Evolutionary conservation across 2,113 vertebrate genomes (phyloP).

Genomic region (Phrynocephalus versicolor): DNA sequence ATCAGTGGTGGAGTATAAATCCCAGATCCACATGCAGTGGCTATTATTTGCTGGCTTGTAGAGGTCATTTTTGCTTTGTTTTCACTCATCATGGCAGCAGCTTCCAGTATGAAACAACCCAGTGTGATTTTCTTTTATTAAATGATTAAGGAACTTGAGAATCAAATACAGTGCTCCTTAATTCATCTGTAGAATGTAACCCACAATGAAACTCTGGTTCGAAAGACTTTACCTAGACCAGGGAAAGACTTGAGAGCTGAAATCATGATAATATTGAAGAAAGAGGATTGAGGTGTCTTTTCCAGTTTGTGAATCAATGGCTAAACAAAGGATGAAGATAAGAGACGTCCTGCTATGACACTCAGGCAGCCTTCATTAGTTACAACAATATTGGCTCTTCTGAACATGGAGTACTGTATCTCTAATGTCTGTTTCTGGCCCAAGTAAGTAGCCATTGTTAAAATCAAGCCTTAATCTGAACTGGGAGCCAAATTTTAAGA

Average conservation of each 20-base stretch:
- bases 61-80: slow-evolving; percentile 10
- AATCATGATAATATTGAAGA: too few relatives aligned
- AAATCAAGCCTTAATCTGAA: neutral
- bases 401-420: too few relatives aligned
- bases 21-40: slow-evolving; percentile 17
- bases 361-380: too few relatives aligned
- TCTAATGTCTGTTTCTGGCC: too few relatives aligned
- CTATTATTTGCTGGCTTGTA: slow-evolving; percentile 8
- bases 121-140: neutral
- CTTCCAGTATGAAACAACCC: neutral
- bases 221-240: neutral
- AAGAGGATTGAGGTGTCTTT: too few relatives aligned
- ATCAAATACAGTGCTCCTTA: neutral
- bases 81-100: neutral
- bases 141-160: neutral
- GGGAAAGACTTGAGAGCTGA: neutral
- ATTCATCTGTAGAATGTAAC: neutral
- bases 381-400: too few relatives aligned
- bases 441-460: neutral
- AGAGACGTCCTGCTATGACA: too few relatives aligned
- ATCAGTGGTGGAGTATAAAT: slow-evolving; percentile 15
- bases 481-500: neutral
- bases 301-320: too few relatives aligned
- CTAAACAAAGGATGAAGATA: too few relatives aligned
- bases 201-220: neutral